These are phyloP conservation scores for Euspilapteryx auroguttella DNA, from an alignment of 2,888 invertebrate species.

Conservation along the genomic window DNA sequence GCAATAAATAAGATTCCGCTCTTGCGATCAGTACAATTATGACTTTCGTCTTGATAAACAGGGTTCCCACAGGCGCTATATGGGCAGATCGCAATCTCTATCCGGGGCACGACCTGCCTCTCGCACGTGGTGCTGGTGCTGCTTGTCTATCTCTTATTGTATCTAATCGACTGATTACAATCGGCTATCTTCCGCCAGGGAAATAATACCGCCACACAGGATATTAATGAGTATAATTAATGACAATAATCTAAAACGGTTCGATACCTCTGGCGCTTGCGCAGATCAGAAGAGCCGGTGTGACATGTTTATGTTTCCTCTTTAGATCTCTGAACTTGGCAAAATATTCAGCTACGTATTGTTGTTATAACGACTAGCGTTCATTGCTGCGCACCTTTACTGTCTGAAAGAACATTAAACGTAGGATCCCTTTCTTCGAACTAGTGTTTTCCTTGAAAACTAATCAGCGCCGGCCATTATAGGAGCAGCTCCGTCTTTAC, in stretches of 20 bases:
- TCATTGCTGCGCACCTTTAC: no score
- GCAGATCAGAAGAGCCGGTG: not conserved
- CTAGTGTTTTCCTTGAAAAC: constrained; percentile 44
- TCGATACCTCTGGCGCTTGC: not conserved
- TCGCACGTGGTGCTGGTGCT: constrained; percentile 30
- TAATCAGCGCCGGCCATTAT: constrained; percentile 45
- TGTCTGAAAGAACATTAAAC: constrained; percentile 30
- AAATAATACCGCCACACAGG: constrained; percentile 35
- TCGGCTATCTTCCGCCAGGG: constrained; percentile 20
- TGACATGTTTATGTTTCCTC: constrained; percentile 1
- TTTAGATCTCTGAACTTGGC: not conserved
- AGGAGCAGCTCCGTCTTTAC: constrained; percentile 26
- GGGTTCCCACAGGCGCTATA: constrained; percentile 33
- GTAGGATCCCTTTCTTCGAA: constrained; percentile 32
- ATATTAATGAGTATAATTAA: constrained; percentile 40
- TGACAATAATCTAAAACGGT: constrained; percentile 18
- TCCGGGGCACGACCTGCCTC: constrained; percentile 35
- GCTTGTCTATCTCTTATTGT: constrained; percentile 27
- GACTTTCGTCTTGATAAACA: not conserved
- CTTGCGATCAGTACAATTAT: constrained; percentile 3
- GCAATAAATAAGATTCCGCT: constrained; percentile 3
- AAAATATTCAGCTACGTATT: not conserved
- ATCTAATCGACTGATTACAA: constrained; percentile 29
- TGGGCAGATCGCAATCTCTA: constrained; percentile 31
- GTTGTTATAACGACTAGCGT: no score